phyloP scores from a whole-genome alignment of 2,113 vertebrate genomes.

The Chiloscyllium plagiosum region DNA sequence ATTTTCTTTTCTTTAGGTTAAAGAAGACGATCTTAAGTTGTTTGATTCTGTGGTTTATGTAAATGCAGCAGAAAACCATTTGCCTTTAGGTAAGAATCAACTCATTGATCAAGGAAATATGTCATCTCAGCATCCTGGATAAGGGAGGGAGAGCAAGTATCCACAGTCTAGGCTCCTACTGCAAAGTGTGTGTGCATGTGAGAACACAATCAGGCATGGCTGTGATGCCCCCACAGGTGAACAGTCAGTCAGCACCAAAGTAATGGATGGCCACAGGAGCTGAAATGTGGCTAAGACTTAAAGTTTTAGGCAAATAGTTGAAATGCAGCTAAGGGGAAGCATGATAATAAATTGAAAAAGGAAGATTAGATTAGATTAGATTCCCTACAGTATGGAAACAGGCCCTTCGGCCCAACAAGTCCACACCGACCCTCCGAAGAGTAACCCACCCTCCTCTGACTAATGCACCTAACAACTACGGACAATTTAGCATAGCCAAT shows the following conservation, averaged over 20 bases:
- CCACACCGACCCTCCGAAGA: too few relatives aligned
- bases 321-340: neutral
- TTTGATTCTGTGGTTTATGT: constrained; percentile 67
- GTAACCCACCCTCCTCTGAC: too few relatives aligned
- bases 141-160: neutral
- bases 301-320: neutral
- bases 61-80: constrained; percentile 70
- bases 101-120: neutral
- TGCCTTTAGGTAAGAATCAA: constrained; percentile 61
- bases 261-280: neutral
- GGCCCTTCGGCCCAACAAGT: too few relatives aligned
- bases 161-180: neutral
- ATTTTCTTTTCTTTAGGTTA: constrained; percentile 55
- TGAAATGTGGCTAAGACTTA: neutral
- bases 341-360: neutral
- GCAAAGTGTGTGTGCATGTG: neutral
- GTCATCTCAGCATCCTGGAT: neutral
- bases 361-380: neutral
- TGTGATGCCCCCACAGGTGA: neutral
- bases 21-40: constrained; percentile 61
- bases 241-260: neutral
- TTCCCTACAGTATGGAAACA: too few relatives aligned
- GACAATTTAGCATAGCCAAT: too few relatives aligned
- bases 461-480: too few relatives aligned
- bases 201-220: neutral